phyloP scores from a whole-genome alignment of 2,888 invertebrate genomes.

The Volucella inflata region DNA sequence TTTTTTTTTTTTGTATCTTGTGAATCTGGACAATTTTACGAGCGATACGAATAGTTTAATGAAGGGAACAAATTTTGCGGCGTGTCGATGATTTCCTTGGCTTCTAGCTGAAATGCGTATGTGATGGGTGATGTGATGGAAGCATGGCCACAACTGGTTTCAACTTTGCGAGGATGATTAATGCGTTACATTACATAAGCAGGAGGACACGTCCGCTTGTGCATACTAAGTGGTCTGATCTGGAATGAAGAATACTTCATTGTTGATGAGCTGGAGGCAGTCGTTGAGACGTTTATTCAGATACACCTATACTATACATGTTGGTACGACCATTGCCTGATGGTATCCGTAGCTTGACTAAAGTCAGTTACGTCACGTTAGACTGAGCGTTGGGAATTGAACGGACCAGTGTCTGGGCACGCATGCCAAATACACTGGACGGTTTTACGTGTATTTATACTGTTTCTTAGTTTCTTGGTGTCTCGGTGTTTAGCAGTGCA shows the following conservation, averaged over 20 bases:
- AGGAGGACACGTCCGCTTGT: slow-evolving; percentile 50
- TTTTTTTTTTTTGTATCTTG: slow-evolving; percentile 5
- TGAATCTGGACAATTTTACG: slow-evolving; percentile 14
- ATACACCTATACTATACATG: neutral
- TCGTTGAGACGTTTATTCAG: neutral
- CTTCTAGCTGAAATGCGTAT: slow-evolving; percentile 35
- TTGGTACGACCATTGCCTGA: slow-evolving; percentile 1
- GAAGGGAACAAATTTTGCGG: slow-evolving; percentile 35
- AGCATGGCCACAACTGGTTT: slow-evolving; percentile 54
- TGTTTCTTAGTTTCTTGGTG: slow-evolving; percentile 15
- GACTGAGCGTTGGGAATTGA: slow-evolving; percentile 54
- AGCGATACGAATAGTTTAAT: slow-evolving; percentile 20
- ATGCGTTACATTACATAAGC: slow-evolving; percentile 67
- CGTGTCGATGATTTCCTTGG: slow-evolving; percentile 17
- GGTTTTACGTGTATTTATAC: neutral
- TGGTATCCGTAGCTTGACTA: slow-evolving; percentile 44
- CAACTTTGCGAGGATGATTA: slow-evolving; percentile 51
- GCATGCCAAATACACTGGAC: slow-evolving; percentile 47
- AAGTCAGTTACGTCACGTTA: slow-evolving; percentile 69
- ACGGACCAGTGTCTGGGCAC: slow-evolving; percentile 64
- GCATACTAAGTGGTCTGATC: slow-evolving; percentile 57
- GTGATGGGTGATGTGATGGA: slow-evolving; percentile 48
- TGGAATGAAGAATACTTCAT: slow-evolving; percentile 34
- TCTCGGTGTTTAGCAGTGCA: slow-evolving; percentile 43
- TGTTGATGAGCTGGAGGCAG: slow-evolving; percentile 18